phyloP scores from a whole-genome alignment of 1,140 invertebrate genomes.

The Drosophila repleta region DNA sequence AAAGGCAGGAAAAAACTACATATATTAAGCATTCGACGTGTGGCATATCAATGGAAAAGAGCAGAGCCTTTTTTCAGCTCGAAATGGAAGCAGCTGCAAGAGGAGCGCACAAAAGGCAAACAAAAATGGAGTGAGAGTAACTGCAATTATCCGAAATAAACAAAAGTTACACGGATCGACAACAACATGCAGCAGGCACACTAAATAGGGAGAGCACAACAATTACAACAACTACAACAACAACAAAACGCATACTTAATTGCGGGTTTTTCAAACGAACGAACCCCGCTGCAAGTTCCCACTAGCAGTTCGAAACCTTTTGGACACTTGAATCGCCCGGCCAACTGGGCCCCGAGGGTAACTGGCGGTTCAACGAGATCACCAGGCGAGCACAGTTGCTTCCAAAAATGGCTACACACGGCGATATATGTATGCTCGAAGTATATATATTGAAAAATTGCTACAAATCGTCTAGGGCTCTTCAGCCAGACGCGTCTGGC shows the following conservation, averaged over 20 bases:
- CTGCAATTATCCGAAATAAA: constrained; percentile 83
- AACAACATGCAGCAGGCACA: constrained; percentile 20
- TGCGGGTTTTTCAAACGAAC: constrained; percentile 77
- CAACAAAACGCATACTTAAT: constrained; percentile 72
- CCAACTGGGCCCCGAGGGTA: constrained; percentile 58
- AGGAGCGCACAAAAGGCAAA: constrained; percentile 66
- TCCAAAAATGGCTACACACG: constrained; percentile 72
- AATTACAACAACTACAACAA: constrained; percentile 9
- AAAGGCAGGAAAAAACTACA: constrained; percentile 24
- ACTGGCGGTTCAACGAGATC: constrained; percentile 46
- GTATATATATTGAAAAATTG: constrained; percentile 35
- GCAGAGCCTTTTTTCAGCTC: constrained; percentile 6
- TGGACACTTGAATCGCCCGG: constrained; percentile 70
- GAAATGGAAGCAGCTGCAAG: constrained; percentile 73
- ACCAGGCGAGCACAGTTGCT: constrained; percentile 34
- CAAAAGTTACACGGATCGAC: constrained; percentile 71
- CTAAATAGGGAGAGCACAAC: constrained; percentile 1
- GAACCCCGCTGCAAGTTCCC: constrained; percentile 42
- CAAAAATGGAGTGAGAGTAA: constrained; percentile 62
- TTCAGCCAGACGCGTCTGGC: constrained; percentile 34
- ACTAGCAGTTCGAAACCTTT: constrained; percentile 33
- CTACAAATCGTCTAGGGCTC: constrained; percentile 62
- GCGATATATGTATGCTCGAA: constrained; percentile 36
- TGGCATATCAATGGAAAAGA: constrained; percentile 36
- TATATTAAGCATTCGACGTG: constrained; percentile 73